Evolutionary conservation across 2,113 vertebrate species (phyloP).

Genomic region (Regulus satrapa): DNA sequence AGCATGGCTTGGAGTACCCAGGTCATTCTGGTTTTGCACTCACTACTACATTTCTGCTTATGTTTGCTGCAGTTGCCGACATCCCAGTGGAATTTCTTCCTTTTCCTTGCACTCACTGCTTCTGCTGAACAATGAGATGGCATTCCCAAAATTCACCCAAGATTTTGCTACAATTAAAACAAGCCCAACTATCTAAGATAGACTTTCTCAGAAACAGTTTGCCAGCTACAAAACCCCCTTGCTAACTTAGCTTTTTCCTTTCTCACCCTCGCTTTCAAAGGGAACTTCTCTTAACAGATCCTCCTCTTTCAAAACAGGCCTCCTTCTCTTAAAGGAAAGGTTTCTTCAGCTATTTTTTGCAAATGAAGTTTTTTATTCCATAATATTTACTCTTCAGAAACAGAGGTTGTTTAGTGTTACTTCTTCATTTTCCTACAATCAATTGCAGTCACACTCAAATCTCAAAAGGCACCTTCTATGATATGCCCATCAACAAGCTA

Average conservation of each 20-base stretch:
- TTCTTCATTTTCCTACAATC: background rate
- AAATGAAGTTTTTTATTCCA: background rate
- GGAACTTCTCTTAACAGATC: background rate
- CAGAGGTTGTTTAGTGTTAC: background rate
- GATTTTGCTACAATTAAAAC: background rate
- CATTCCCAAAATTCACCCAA: background rate
- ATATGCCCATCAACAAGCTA: background rate
- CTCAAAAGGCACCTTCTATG: background rate
- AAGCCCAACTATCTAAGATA: background rate
- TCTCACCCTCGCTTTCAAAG: background rate
- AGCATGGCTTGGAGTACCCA: background rate
- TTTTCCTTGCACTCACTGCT: background rate
- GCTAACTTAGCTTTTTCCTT: background rate
- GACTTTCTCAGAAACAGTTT: background rate
- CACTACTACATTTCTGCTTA: background rate
- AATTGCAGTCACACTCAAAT: background rate
- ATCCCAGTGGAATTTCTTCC: background rate
- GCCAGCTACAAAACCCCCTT: background rate
- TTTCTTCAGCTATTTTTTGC: background rate
- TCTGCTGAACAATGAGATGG: background rate
- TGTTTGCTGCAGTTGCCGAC: background rate
- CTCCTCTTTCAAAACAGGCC: background rate
- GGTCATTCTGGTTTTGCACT: background rate
- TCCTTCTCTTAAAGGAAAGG: background rate
- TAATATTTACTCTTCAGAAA: background rate